These are phyloP conservation scores for Pyrgus malvae DNA, from an alignment of 2,888 invertebrate species.

Conservation along the genomic window DNA sequence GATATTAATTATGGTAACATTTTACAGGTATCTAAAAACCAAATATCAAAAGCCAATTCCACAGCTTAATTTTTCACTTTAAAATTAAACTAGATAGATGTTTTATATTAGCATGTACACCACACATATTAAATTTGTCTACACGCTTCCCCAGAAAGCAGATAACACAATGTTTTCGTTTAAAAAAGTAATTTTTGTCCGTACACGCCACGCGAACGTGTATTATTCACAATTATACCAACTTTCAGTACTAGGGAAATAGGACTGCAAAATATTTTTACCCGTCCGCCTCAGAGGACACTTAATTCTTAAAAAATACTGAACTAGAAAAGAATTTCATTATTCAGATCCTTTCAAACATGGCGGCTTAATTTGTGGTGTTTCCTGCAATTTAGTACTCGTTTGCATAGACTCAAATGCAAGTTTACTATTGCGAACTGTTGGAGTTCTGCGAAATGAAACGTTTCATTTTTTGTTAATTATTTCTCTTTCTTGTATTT, in stretches of 20 bases:
- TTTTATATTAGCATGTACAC: no score
- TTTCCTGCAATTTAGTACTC: slow-evolving; percentile 21
- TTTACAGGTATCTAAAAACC: no score
- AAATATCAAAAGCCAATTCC: no score
- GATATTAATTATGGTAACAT: no score
- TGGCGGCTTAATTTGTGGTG: slow-evolving; percentile 25
- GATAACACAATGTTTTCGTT: no score
- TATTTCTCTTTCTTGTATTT: slow-evolving; percentile 2
- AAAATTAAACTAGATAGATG: no score
- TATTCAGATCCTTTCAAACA: slow-evolving; percentile 24
- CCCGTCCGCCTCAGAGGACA: slow-evolving; percentile 7
- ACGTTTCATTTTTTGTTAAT: slow-evolving; percentile 9
- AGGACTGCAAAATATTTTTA: background rate
- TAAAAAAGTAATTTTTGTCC: no score
- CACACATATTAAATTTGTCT: no score
- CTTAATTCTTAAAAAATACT: slow-evolving; percentile 18
- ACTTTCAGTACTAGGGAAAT: background rate
- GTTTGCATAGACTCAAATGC: slow-evolving; percentile 18
- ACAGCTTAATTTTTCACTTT: no score
- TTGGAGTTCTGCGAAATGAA: slow-evolving; percentile 12
- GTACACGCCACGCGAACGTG: no score
- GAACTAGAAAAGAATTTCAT: slow-evolving; percentile 16
- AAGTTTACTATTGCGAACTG: slow-evolving; percentile 13
- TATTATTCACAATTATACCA: slow-evolving; percentile 1
- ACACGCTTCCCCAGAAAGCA: no score